Conservation (phyloP, 2,113 vertebrate species). For the Amphilophus citrinellus region DNA sequence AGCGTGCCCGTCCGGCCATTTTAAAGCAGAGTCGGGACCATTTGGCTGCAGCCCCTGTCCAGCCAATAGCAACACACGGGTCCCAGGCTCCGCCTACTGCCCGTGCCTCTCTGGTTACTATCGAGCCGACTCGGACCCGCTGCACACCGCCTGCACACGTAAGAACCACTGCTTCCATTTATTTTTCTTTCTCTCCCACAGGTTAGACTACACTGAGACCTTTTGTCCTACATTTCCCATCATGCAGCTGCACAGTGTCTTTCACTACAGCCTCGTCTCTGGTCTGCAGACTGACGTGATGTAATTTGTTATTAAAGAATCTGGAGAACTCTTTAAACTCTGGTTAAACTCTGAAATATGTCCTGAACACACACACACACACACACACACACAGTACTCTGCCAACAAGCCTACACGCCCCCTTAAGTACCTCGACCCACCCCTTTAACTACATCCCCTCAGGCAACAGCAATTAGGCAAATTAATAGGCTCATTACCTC, state of each 20-base stretch:
- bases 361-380: not conserved
- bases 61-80: conserved; percentile 72
- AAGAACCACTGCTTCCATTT: conserved; percentile 45
- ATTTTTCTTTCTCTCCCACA: not conserved
- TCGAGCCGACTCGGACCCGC: conserved; percentile 74
- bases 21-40: conserved; percentile 78
- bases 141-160: conserved; percentile 80
- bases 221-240: conserved; percentile 21
- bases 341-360: not conserved
- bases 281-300: not conserved
- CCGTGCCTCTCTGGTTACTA: conserved; percentile 79
- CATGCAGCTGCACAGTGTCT: not conserved
- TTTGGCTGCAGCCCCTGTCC: conserved; percentile 81
- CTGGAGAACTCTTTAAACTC: not conserved
- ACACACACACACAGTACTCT: not conserved
- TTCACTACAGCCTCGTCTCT: not conserved
- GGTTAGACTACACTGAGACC: not conserved
- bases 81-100: conserved; percentile 78
- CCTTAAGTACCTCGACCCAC: not conserved
- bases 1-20: conserved; percentile 82
- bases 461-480: conserved; percentile 31
- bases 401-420: not conserved
- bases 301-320: conserved; percentile 2
- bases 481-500: conserved; percentile 36
- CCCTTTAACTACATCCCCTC: conserved; percentile 19